Base-by-base conservation (phyloP, 1,140 invertebrate genomes). In the Drosophila kepulauana region DNA sequence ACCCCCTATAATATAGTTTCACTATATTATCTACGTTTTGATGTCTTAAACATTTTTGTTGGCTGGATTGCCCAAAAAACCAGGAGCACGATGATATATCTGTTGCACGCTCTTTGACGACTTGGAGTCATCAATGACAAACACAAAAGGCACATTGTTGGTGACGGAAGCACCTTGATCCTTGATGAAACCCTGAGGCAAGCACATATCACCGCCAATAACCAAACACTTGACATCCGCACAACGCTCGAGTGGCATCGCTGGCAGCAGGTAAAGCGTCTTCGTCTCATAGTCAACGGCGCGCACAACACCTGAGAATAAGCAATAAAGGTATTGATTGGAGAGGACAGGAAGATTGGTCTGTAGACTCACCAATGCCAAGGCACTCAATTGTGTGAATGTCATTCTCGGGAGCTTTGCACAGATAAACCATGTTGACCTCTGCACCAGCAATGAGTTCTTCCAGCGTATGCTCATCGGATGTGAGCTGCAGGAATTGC, bases 341-440 rank as follows among this genome's bases (percentile, higher is more conserved):
- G 15, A 38, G 6, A 3, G 4, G 13, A 1, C 13, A 3, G 20
- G 38, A 1, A 38, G 0, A 1, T 49, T 41, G n/a, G 38, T 33
- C 30, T 33, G 30, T 5, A 33, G 30, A 38, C 68, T 74, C 65
- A 92, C 92, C 92, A 33, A 93, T 79, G 16, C 92, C 92, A 15
- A 84, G 68, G 38, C 92, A 93, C 57, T 86, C 59, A 48, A 51
- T n/a, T 3, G 43, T 25, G 11, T 10, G 35, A 10, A 61, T 15
- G 16, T 52, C 5, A 6, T 10, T 2, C 59, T 35, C 28, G 28
- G 45, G 5, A 48, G 51, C 66, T 41, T 41, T 75, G 71, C 89
- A 91, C 10, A 93, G 54, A 69, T 89, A 92, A 15, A 92, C 92
- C 35, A 92, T 20, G 78, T 92, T 92, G 2, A 78, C 92, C 46